Conservation (phyloP, 2,888 invertebrate genomes). For the Notodromas monacha region DNA sequence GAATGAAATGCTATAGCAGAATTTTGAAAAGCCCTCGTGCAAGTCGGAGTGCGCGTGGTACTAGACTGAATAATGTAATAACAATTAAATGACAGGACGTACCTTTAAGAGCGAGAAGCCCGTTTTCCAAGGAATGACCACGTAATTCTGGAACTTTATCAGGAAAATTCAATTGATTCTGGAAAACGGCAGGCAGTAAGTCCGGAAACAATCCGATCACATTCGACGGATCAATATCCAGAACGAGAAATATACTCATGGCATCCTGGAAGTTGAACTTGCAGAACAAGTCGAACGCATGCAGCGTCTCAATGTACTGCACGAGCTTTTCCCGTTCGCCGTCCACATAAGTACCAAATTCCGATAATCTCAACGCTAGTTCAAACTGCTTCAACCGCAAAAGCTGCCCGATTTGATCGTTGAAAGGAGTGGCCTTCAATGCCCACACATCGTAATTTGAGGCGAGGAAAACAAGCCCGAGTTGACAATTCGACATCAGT, state of each 20-base stretch:
- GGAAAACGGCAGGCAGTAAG: conserved; percentile 27
- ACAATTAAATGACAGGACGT: too few relatives aligned
- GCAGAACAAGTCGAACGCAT: conserved; percentile 65
- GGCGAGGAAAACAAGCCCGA: conserved; percentile 51
- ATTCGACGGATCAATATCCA: conserved; percentile 66
- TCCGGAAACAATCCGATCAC: conserved; percentile 82
- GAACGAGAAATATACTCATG: conserved; percentile 57
- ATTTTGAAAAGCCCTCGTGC: too few relatives aligned
- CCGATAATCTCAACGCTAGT: conserved; percentile 54
- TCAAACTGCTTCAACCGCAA: conserved; percentile 71
- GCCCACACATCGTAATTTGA: conserved; percentile 66
- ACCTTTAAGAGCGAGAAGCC: conserved; percentile 51
- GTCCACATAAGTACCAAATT: conserved; percentile 10
- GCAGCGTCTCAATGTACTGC: conserved; percentile 55
- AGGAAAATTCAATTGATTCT: conserved; percentile 22
- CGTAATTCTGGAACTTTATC: conserved; percentile 27
- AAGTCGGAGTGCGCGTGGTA: too few relatives aligned
- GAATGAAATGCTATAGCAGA: too few relatives aligned
- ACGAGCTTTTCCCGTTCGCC: conserved; percentile 16
- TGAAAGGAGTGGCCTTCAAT: conserved; percentile 40
- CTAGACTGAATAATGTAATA: too few relatives aligned
- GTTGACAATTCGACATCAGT: conserved; percentile 30
- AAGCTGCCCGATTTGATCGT: conserved; percentile 47
- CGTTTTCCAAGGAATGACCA: conserved; percentile 54
- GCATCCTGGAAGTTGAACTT: conserved; percentile 58